These are phyloP conservation scores for Papilio glaucus DNA, from an alignment of 1,140 invertebrate genomes.

Conservation along the genomic window DNA sequence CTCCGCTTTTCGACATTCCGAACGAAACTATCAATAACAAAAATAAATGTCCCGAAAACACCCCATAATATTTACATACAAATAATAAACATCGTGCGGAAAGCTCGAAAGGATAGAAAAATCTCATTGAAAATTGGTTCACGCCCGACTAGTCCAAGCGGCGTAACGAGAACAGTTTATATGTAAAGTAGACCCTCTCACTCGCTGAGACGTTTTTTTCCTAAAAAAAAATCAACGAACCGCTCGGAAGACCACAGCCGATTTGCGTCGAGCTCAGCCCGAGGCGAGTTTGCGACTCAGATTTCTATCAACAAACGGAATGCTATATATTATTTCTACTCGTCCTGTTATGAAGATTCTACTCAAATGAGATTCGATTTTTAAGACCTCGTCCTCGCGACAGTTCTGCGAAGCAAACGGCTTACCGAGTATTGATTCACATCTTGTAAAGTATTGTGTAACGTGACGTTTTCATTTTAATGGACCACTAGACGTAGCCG, in stretches of 20 bases:
- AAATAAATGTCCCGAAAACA: constrained; percentile 37
- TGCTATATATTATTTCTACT: constrained; percentile 23
- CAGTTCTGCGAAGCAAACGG: neutral
- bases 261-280: constrained; percentile 39
- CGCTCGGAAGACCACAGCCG: constrained; percentile 41
- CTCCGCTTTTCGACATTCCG: constrained; percentile 14
- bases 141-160: constrained; percentile 58
- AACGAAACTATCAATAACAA: constrained; percentile 38
- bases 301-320: constrained; percentile 33
- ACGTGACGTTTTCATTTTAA: too few relatives aligned
- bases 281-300: constrained; percentile 17
- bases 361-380: constrained; percentile 16
- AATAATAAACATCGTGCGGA: constrained; percentile 48
- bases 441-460: neutral
- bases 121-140: constrained; percentile 59
- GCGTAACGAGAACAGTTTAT: constrained; percentile 57
- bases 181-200: constrained; percentile 55
- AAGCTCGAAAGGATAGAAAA: constrained; percentile 39
- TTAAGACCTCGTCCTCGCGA: neutral
- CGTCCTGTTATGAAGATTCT: constrained; percentile 25
- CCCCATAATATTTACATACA: constrained; percentile 44
- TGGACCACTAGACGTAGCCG: too few relatives aligned
- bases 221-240: constrained; percentile 58
- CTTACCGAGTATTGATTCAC: neutral
- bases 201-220: constrained; percentile 47